phyloP scores from a whole-genome alignment of 2,797 vertebrate genomes.

The Poecilia velifera region DNA sequence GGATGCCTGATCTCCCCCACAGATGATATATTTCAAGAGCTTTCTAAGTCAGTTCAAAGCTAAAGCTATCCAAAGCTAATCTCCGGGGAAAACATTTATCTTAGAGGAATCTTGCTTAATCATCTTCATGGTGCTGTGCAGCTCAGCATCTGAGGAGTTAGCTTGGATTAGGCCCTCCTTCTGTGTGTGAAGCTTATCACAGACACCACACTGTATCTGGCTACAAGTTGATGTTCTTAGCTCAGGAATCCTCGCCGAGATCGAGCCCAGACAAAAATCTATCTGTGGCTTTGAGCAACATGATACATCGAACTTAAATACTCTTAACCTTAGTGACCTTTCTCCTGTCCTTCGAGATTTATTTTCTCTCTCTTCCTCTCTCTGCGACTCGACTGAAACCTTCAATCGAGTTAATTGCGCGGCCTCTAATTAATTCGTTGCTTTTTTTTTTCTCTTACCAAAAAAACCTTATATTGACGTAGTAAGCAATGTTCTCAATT shows the following conservation, averaged over 20 bases:
- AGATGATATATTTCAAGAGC: conserved; percentile 56
- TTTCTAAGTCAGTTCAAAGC: conserved; percentile 44
- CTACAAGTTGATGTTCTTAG: conserved; percentile 70
- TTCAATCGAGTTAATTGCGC: too few relatives aligned
- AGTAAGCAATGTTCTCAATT: too few relatives aligned
- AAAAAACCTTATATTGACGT: too few relatives aligned
- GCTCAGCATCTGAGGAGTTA: conserved; percentile 76
- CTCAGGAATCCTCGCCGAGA: conserved; percentile 50
- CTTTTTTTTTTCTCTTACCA: too few relatives aligned
- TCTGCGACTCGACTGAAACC: too few relatives aligned
- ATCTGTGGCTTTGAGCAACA: conserved; percentile 43
- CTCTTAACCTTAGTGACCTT: conserved; percentile 31
- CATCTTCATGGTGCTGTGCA: conserved; percentile 72
- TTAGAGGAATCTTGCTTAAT: conserved; percentile 77
- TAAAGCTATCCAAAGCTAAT: conserved; percentile 70
- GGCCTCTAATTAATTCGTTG: too few relatives aligned
- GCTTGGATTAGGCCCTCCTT: conserved; percentile 77
- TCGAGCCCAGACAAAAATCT: conserved; percentile 47
- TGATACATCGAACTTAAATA: conserved; percentile 37
- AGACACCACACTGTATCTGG: conserved; percentile 68
- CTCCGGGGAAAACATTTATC: conserved; percentile 74
- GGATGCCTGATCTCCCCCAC: conserved; percentile 41
- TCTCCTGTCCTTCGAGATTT: conserved; percentile 15
- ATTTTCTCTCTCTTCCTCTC: neutral
- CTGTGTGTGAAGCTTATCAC: conserved; percentile 77